phyloP scores from a whole-genome alignment of 1,140 invertebrate genomes.

The Radopholus similis region DNA sequence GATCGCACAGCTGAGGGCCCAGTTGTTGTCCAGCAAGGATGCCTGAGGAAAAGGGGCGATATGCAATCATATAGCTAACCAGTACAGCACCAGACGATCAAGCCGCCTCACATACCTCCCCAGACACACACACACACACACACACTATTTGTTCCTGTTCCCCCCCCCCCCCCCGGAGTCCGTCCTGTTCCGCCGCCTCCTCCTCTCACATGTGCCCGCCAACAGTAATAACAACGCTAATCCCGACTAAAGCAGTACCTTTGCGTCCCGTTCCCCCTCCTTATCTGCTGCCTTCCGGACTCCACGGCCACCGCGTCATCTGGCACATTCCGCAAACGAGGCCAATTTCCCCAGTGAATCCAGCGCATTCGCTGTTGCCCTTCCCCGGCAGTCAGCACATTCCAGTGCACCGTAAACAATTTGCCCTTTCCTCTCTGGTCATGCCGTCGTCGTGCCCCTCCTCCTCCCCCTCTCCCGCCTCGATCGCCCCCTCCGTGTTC shows the following conservation, averaged over 20 bases:
- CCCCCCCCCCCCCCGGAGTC: not conserved
- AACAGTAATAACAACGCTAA: no score
- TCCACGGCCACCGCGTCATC: not conserved
- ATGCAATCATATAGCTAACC: not conserved
- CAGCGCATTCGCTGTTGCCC: not conserved
- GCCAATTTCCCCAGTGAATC: not conserved
- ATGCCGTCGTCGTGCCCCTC: not conserved
- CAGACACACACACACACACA: not conserved
- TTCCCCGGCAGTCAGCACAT: not conserved
- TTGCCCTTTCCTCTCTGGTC: not conserved
- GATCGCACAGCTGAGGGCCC: conserved; percentile 41
- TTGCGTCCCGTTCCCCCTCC: not conserved
- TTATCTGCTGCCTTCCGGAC: not conserved
- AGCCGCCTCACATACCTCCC: not conserved
- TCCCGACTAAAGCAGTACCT: no score
- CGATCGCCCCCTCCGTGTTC: not conserved
- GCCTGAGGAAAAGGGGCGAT: not conserved
- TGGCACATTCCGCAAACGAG: not conserved
- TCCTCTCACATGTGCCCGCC: no score
- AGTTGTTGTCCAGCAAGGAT: conserved; percentile 19
- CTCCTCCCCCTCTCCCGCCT: not conserved
- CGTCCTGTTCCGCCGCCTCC: not conserved
- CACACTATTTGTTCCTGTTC: not conserved
- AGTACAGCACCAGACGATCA: not conserved
- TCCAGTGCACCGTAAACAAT: no score